Conservation (phyloP, 2,888 invertebrate species). For the Drosophila monieri region DNA sequence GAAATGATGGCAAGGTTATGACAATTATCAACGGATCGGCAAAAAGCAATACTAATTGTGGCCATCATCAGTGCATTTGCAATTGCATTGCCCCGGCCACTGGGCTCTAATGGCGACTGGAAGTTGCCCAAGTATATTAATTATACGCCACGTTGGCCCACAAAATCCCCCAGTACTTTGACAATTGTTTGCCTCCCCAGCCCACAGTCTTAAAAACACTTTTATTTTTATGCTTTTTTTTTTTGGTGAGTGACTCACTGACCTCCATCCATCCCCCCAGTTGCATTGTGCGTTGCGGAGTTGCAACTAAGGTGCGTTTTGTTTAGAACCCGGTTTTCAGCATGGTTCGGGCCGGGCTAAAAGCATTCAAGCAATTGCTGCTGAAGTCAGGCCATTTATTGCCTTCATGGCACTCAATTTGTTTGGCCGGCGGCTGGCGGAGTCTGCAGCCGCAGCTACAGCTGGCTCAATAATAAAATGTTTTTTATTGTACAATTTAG, state of each 20-base stretch:
- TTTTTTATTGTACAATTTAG: conserved; percentile 77
- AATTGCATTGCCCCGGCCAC: conserved; percentile 28
- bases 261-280: conserved; percentile 24
- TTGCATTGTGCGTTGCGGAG: conserved; percentile 68
- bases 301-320: conserved; percentile 67
- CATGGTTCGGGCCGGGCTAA: conserved; percentile 18
- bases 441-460: conserved; percentile 25
- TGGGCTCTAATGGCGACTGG: conserved; percentile 68
- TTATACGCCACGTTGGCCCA: conserved; percentile 76
- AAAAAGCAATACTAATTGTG: conserved; percentile 49
- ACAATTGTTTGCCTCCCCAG: conserved; percentile 58
- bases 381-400: conserved; percentile 67
- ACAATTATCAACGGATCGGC: conserved; percentile 62
- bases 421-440: conserved; percentile 68
- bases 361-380: conserved; percentile 29
- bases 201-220: conserved; percentile 54
- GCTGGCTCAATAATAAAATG: conserved; percentile 76
- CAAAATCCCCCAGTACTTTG: conserved; percentile 56
- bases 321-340: conserved; percentile 61
- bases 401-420: conserved; percentile 78
- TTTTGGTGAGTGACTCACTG: conserved; percentile 61
- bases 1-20: conserved; percentile 77
- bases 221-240: conserved; percentile 3
- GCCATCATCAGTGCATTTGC: conserved; percentile 39
- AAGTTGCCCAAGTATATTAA: conserved; percentile 77